Conservation (phyloP, 2,888 invertebrate species). For the Euclidia mi region DNA sequence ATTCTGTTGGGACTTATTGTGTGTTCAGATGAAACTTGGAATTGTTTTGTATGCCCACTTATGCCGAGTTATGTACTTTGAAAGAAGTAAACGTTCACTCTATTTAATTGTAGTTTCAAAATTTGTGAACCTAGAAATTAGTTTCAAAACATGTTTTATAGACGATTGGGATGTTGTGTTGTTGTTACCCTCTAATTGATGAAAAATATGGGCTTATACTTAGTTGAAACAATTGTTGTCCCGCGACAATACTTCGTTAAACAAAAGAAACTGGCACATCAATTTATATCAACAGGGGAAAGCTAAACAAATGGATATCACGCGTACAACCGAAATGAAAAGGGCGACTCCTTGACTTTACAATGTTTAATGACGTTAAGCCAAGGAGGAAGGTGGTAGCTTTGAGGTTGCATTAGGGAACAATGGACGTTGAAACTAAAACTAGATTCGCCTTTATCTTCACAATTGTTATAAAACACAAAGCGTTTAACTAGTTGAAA, state of each 20-base stretch:
- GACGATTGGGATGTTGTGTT: neutral
- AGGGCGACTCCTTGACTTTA: constrained; percentile 68
- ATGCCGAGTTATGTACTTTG: neutral
- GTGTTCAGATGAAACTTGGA: constrained; percentile 24
- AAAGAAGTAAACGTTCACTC: neutral
- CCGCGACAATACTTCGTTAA: constrained; percentile 57
- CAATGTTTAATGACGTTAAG: constrained; percentile 78
- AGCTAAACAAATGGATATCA: constrained; percentile 62
- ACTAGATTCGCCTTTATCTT: constrained; percentile 79
- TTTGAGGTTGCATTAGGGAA: constrained; percentile 82
- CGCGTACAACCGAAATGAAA: constrained; percentile 65
- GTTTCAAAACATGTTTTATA: too few relatives aligned
- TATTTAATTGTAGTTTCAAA: neutral
- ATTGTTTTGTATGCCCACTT: constrained; percentile 25
- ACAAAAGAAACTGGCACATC: constrained; percentile 63
- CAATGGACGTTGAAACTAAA: constrained; percentile 79
- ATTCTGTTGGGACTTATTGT: constrained; percentile 34
- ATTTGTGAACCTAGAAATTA: too few relatives aligned
- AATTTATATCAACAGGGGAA: constrained; percentile 56
- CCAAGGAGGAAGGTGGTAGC: constrained; percentile 68
- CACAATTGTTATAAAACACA: constrained; percentile 80
- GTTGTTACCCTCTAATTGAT: constrained; percentile 25
- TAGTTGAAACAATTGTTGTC: constrained; percentile 44
- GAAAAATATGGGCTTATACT: constrained; percentile 38
- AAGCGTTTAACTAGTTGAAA: constrained; percentile 77